phyloP scores from a whole-genome alignment of 2,888 invertebrate species.

The Leptopilina drosophilae region DNA sequence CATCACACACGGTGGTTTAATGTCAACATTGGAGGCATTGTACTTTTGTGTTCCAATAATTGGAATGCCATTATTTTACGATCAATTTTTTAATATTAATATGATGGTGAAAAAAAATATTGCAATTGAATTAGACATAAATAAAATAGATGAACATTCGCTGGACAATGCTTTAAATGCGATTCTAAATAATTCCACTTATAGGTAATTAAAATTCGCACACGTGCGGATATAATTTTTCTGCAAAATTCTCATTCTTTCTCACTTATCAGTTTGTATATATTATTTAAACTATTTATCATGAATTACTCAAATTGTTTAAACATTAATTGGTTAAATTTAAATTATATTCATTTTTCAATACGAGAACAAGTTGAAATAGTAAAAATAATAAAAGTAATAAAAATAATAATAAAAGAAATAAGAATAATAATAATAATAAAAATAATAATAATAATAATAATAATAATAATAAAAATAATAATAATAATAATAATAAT shows the following conservation, averaged over 20 bases:
- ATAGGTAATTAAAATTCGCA: conserved; percentile 51
- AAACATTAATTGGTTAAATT: too few relatives aligned
- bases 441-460: too few relatives aligned
- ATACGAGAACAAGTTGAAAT: too few relatives aligned
- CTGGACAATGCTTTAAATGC: conserved; percentile 60
- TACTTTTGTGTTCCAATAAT: conserved; percentile 63
- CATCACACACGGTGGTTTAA: conserved; percentile 65
- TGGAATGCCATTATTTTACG: conserved; percentile 64
- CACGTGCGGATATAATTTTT: too few relatives aligned
- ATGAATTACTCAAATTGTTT: too few relatives aligned
- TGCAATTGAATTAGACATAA: conserved; percentile 50
- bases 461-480: too few relatives aligned
- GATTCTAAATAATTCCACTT: conserved; percentile 61
- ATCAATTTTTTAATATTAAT: conserved; percentile 60
- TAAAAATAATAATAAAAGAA: too few relatives aligned
- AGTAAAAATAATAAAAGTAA: too few relatives aligned
- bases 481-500: too few relatives aligned
- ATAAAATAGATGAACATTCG: not conserved
- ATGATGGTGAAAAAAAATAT: conserved; percentile 54
- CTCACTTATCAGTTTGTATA: not conserved
- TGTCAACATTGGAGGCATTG: conserved; percentile 63
- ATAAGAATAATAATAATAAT: too few relatives aligned
- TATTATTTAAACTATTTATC: not conserved
- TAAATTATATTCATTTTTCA: too few relatives aligned
- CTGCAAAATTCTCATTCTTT: not conserved